phyloP scores from a whole-genome alignment of 2,888 invertebrate genomes.

The Cataglyphis altisquamis region DNA sequence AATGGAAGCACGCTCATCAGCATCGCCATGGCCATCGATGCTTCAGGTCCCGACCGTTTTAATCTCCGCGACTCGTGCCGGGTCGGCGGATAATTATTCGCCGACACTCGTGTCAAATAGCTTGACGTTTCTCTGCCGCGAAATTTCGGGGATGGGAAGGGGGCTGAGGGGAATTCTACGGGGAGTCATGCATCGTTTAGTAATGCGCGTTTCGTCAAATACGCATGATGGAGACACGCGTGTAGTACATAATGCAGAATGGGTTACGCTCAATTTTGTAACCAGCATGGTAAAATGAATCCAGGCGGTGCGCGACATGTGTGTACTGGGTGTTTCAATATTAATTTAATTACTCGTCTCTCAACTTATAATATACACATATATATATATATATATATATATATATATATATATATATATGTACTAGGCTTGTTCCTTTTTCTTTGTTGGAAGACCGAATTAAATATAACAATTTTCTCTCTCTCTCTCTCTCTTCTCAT shows the following conservation, averaged over 20 bases:
- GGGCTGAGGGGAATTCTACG: conserved; percentile 27
- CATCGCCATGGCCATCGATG: conserved; percentile 74
- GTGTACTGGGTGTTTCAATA: not conserved
- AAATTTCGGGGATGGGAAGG: not conserved
- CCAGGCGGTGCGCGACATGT: not conserved
- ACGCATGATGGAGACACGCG: conserved; percentile 17
- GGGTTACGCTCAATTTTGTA: conserved; percentile 45
- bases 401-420: not conserved
- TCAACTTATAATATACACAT: not conserved
- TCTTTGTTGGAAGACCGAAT: not conserved
- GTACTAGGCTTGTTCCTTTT: not conserved
- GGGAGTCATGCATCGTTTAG: conserved; percentile 54
- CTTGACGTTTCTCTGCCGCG: conserved; percentile 46
- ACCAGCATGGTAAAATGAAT: not conserved
- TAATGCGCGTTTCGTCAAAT: conserved; percentile 50
- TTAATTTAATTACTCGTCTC: not conserved
- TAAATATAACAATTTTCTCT: not conserved
- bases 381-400: not conserved
- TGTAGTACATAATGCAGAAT: conserved; percentile 33
- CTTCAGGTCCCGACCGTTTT: conserved; percentile 66
- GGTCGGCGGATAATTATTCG: conserved; percentile 44
- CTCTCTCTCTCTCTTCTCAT: not conserved
- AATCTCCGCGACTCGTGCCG: conserved; percentile 55
- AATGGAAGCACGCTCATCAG: conserved; percentile 78
- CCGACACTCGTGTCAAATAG: conserved; percentile 55